phyloP scores from a whole-genome alignment of 2,797 vertebrate genomes.

The Cryptoblepharus egeriae region DNA sequence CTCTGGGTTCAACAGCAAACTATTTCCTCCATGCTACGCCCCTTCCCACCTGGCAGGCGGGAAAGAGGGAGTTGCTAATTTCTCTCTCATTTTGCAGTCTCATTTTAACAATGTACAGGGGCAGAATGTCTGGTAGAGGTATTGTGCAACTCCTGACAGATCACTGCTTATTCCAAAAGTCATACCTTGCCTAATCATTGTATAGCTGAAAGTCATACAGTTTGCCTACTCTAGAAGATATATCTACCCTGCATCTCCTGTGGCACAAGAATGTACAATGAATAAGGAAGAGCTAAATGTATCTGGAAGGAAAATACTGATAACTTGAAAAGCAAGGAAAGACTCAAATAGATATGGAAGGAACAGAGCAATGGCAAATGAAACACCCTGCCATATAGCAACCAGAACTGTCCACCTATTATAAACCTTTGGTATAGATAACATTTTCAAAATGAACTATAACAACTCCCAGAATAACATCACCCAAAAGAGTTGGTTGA shows the following conservation, averaged over 20 bases:
- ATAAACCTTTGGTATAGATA: neutral
- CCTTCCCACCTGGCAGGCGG: neutral
- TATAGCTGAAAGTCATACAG: no score
- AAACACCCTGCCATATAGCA: neutral
- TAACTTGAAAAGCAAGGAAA: neutral
- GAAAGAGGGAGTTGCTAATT: neutral
- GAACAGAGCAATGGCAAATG: no score
- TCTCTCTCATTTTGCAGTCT: neutral
- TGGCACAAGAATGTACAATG: neutral
- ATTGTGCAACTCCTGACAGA: neutral
- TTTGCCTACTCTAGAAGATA: no score
- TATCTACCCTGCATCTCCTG: neutral
- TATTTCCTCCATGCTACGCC: neutral
- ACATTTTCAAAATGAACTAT: constrained; percentile 7
- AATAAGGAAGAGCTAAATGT: neutral
- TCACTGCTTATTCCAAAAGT: neutral
- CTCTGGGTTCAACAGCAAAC: neutral
- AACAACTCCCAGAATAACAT: constrained; percentile 19
- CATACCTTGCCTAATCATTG: no score
- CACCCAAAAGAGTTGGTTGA: constrained; percentile 13
- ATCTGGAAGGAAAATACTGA: neutral
- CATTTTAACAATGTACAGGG: neutral
- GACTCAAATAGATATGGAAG: no score
- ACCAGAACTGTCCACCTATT: neutral
- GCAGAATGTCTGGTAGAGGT: neutral